Conservation (phyloP, 2,888 invertebrate genomes). For the Epiperipatus broadwayi region DNA sequence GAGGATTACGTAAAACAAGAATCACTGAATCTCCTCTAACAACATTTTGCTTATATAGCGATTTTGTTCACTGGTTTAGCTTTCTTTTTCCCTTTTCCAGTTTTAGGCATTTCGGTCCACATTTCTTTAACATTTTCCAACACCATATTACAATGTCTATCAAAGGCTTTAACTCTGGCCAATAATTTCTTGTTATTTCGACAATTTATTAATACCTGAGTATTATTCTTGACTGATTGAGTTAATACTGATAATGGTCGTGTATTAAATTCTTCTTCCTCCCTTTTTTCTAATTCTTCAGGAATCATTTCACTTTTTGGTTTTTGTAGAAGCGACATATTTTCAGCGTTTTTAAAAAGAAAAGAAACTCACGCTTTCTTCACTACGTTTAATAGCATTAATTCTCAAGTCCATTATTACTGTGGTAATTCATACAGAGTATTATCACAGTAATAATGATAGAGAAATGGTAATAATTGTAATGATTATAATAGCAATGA, state of each 20-base stretch:
- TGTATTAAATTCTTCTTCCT: conserved; percentile 96
- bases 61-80: conserved; percentile 39
- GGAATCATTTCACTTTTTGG: conserved; percentile 84
- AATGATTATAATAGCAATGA: too few relatives aligned
- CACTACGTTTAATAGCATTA: too few relatives aligned
- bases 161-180: conserved; percentile 69
- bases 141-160: conserved; percentile 92
- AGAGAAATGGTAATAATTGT: too few relatives aligned
- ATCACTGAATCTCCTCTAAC: conserved; percentile 98
- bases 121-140: conserved; percentile 98
- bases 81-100: conserved; percentile 91
- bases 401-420: too few relatives aligned
- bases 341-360: too few relatives aligned
- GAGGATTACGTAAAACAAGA: conserved; percentile 80
- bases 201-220: conserved; percentile 72
- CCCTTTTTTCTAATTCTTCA: conserved; percentile 80
- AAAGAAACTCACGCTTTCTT: too few relatives aligned
- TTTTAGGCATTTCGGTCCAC: conserved; percentile 96
- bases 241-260: conserved; percentile 93
- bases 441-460: too few relatives aligned
- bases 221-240: conserved; percentile 94
- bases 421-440: too few relatives aligned
- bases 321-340: too few relatives aligned
- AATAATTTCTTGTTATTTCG: conserved; percentile 93
- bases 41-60: conserved; percentile 99